A percentile compares a stretch with the other conserved stretches of the same genome.
Conservation (phyloP, 2,113 vertebrate species). For the Chauna torquata region DNA sequence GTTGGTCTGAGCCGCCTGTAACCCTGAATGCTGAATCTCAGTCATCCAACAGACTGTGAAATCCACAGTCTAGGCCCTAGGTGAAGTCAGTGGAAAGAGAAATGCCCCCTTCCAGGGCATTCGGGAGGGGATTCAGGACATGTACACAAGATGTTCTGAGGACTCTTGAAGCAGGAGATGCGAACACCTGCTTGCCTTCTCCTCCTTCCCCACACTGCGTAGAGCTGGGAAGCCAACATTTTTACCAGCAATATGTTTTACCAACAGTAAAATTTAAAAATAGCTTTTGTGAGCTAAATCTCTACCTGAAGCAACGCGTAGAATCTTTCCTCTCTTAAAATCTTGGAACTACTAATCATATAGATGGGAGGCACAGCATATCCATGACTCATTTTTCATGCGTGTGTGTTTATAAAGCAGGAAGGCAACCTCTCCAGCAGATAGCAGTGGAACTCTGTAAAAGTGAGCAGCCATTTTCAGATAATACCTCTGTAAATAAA, state of each 20-base stretch:
- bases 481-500: conserved; percentile 16
- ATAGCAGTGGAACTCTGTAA: neutral
- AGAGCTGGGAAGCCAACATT: neutral
- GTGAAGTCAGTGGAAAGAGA: neutral
- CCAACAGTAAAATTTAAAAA: neutral
- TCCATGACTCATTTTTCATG: neutral
- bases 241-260: neutral
- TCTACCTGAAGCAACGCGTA: neutral
- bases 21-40: neutral
- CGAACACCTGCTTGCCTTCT: neutral
- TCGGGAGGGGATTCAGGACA: neutral
- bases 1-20: neutral
- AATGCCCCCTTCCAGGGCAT: neutral
- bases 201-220: rapidly evolving
- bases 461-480: neutral
- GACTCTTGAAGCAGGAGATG: neutral
- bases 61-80: neutral
- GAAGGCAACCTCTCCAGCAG: neutral
- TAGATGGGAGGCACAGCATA: neutral
- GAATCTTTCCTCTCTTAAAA: neutral
- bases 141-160: rapidly evolving
- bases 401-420: rapidly evolving
- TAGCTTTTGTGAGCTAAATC: neutral
- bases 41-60: neutral
- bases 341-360: too few species aligned